These are phyloP conservation scores for Carcharodon carcharias DNA, from an alignment of 2,797 vertebrate species.

Conservation along the genomic window DNA sequence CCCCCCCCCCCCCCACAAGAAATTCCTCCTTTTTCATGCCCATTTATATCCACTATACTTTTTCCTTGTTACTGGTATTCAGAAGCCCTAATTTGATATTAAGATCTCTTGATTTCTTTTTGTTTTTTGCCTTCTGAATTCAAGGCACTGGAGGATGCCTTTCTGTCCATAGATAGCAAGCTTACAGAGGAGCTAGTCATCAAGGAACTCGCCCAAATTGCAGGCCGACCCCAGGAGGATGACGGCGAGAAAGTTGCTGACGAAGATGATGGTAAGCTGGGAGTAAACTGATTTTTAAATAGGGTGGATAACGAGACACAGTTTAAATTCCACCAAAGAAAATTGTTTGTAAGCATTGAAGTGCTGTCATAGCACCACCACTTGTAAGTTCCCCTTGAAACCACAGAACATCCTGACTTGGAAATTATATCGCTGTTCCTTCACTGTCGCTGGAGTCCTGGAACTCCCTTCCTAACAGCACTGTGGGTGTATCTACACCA, in stretches of 20 bases:
- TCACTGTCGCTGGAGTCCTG: background rate
- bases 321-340: background rate
- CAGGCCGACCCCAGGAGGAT: slow-evolving; percentile 79
- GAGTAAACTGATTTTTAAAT: slow-evolving; percentile 18
- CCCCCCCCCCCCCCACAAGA: background rate
- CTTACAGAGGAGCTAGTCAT: slow-evolving; percentile 90
- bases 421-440: background rate
- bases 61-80: background rate
- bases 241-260: slow-evolving; percentile 83
- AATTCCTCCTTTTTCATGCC: background rate
- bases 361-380: background rate
- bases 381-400: background rate
- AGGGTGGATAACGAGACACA: too few species aligned
- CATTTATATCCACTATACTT: background rate
- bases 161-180: slow-evolving; percentile 83
- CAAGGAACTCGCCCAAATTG: slow-evolving; percentile 87
- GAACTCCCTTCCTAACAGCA: background rate
- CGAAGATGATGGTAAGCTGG: slow-evolving; percentile 82
- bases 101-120: background rate
- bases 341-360: background rate
- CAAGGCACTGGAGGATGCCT: slow-evolving; percentile 92
- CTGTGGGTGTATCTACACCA: background rate
- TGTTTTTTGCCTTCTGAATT: background rate
- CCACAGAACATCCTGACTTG: background rate
- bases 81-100: background rate